Evolutionary conservation across 2,888 invertebrate species (phyloP).

Genomic region (Gasteruption jaculator): DNA sequence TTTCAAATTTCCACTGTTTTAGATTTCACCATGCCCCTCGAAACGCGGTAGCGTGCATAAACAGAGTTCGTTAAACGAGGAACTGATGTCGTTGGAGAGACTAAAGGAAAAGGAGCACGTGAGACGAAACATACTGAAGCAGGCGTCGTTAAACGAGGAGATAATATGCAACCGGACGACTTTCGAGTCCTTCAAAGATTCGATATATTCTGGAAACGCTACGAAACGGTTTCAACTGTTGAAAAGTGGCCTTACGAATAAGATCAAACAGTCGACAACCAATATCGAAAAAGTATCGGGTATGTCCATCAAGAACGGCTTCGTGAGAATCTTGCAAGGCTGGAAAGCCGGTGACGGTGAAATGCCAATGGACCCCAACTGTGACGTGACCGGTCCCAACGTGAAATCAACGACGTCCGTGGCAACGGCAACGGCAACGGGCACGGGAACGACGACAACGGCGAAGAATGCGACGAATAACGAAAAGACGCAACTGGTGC

Average conservation of each 20-base stretch:
- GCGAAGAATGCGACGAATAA: neutral
- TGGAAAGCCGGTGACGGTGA: slow-evolving; percentile 43
- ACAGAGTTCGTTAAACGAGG: slow-evolving; percentile 85
- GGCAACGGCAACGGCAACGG: slow-evolving; percentile 13
- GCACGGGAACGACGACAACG: slow-evolving; percentile 11
- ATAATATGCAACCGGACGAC: slow-evolving; percentile 69
- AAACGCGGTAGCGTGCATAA: slow-evolving; percentile 64
- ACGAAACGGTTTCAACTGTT: slow-evolving; percentile 71
- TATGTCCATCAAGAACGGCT: slow-evolving; percentile 65
- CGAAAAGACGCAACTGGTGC: slow-evolving; percentile 25
- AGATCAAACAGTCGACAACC: slow-evolving; percentile 77
- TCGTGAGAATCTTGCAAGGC: slow-evolving; percentile 75
- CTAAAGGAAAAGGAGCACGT: slow-evolving; percentile 78
- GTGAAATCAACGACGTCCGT: slow-evolving; percentile 13
- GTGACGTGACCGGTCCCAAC: slow-evolving; percentile 5
- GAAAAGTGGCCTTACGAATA: slow-evolving; percentile 77
- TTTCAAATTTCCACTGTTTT: too few relatives aligned
- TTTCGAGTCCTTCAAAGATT: slow-evolving; percentile 68
- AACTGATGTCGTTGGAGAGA: slow-evolving; percentile 82
- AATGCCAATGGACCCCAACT: slow-evolving; percentile 12
- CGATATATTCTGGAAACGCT: slow-evolving; percentile 68
- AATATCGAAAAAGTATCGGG: slow-evolving; percentile 77
- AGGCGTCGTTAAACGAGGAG: slow-evolving; percentile 84
- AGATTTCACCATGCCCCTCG: slow-evolving; percentile 6
- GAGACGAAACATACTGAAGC: slow-evolving; percentile 80